These are phyloP conservation scores for Himalopsyche kuldschensis DNA, from an alignment of 2,888 invertebrate genomes.

Conservation along the genomic window DNA sequence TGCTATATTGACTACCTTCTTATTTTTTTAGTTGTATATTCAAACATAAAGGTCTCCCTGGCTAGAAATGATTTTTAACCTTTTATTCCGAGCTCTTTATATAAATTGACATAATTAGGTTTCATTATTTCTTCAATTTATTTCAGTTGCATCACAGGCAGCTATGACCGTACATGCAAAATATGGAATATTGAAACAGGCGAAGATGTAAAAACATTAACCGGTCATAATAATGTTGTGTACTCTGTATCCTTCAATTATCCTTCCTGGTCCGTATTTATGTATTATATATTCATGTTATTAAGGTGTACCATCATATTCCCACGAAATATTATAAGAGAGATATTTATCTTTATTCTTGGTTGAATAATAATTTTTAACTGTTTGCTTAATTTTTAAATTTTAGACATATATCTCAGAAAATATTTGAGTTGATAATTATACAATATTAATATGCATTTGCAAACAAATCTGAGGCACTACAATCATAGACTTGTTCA, in stretches of 20 bases:
- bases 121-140: neutral
- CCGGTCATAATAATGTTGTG: constrained; percentile 80
- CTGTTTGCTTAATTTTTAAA: neutral
- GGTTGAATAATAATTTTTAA: neutral
- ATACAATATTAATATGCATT: neutral
- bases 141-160: constrained; percentile 74
- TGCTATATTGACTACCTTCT: too few relatives aligned
- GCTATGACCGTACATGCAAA: constrained; percentile 83
- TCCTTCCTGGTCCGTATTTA: constrained; percentile 66
- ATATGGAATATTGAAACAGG: constrained; percentile 76
- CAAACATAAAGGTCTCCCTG: too few relatives aligned
- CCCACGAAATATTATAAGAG: neutral
- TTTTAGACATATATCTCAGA: too few relatives aligned
- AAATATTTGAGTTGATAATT: too few relatives aligned
- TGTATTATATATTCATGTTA: neutral
- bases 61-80: too few relatives aligned
- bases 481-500: neutral
- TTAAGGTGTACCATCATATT: neutral
- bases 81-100: too few relatives aligned
- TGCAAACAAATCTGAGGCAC: neutral
- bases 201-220: constrained; percentile 66
- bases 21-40: too few relatives aligned
- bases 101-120: neutral
- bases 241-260: constrained; percentile 79
- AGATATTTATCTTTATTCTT: neutral